These are phyloP conservation scores for Triplophysa rosa DNA, from an alignment of 2,113 vertebrate genomes.

Conservation along the genomic window DNA sequence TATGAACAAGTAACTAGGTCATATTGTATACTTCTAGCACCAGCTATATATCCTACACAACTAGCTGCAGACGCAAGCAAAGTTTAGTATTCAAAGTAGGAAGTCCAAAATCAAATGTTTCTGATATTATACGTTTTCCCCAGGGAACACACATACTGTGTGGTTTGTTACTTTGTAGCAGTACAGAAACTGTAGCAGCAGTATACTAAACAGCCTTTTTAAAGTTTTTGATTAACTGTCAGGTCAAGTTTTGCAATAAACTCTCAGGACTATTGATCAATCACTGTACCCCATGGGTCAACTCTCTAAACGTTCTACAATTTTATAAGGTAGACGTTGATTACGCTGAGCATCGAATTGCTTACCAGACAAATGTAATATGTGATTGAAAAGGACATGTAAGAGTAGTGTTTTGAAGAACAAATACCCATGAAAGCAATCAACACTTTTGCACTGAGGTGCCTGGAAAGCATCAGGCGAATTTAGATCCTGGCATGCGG, in stretches of 20 bases:
- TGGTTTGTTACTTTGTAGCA: neutral
- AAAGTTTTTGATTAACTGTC: neutral
- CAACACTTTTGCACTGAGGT: conserved; percentile 9
- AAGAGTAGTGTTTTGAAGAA: conserved; percentile 33
- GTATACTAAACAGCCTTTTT: neutral
- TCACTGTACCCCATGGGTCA: neutral
- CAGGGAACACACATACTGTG: neutral
- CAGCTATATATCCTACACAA: too few species aligned
- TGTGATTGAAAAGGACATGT: conserved; percentile 34
- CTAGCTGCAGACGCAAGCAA: too few species aligned
- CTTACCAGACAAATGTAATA: conserved; percentile 20
- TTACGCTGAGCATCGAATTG: neutral
- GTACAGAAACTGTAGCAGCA: neutral
- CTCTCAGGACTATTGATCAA: neutral
- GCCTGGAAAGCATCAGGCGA: neutral
- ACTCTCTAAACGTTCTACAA: neutral
- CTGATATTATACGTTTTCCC: too few species aligned
- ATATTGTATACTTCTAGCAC: too few species aligned
- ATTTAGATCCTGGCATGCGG: neutral
- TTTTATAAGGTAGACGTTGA: neutral
- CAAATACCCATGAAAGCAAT: conserved; percentile 40
- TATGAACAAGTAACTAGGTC: too few species aligned
- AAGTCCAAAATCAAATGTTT: too few species aligned
- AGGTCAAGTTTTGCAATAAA: neutral
- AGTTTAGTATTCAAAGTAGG: too few species aligned